These are phyloP conservation scores for Allygus modestus DNA, from an alignment of 2,888 invertebrate genomes.

Conservation along the genomic window DNA sequence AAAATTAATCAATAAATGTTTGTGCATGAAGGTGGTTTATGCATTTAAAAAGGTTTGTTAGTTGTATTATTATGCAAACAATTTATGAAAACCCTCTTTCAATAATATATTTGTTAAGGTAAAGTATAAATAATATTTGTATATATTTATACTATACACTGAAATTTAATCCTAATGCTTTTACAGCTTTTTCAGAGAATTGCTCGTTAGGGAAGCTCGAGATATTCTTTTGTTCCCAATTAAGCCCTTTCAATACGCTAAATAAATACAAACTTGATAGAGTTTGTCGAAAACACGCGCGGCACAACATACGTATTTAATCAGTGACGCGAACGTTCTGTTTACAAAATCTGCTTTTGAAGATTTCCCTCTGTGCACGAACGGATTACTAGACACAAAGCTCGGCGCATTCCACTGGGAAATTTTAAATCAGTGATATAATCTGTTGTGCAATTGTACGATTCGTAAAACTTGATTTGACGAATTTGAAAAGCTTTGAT, in stretches of 20 bases:
- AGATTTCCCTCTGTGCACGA: slow-evolving; percentile 28
- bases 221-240: not conserved
- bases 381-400: slow-evolving; percentile 3
- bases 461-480: not conserved
- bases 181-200: not conserved
- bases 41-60: no score
- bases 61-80: no score
- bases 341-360: slow-evolving; percentile 40
- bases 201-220: not conserved
- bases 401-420: not conserved
- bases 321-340: slow-evolving; percentile 14
- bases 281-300: not conserved
- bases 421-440: slow-evolving; percentile 1
- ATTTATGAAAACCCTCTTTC: no score
- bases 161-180: no score
- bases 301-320: slow-evolving; percentile 2
- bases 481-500: not conserved
- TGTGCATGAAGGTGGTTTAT: no score
- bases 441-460: not conserved
- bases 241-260: not conserved
- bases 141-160: no score
- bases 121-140: no score
- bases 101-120: no score
- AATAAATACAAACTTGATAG: slow-evolving; percentile 12
- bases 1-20: no score